Base-by-base conservation (phyloP, 2,888 invertebrate genomes). In the Calliopum simillimum region DNA sequence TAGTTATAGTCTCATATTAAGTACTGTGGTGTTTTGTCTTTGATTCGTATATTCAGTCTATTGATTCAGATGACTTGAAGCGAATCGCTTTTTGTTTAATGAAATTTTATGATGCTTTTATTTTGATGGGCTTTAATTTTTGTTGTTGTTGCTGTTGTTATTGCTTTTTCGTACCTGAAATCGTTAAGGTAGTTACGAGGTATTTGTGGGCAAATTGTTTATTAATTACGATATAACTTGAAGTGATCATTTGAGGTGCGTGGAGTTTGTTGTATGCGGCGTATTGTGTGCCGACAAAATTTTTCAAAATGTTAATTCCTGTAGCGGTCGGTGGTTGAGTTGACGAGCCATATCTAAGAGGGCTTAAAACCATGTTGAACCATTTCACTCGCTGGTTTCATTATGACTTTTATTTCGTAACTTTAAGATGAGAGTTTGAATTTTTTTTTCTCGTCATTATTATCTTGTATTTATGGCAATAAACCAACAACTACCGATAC, bases 151-250 rank as follows among this genome's bases (percentile, higher is more conserved):
- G 19, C n/a, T 59, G 59, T 41, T 25, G 41, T 33, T 33, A 8
- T 33, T 33, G 33, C 33, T 33, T 33, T 33, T 33, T 8, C 8
- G 33, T 16, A 53, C 64, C 14, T 19, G 6, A 19, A 33, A 5
- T 51, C 41, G 64, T 49, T 61, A 19, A 53, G 33, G 41, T 64
- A 16, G 11, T 21, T 51, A 21, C 33, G 33, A 33, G 8, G 47
- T 59, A 49, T 47, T 46, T 12, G 49, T 43, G 59, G 47, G 4
- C 46, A 67, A 49, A 67, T 67, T 59, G 41, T 49, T 59, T 67
- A 59, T 59, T 67, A 58, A 67, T 67, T 67, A 67, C 59, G 21
- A 8, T 16, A 12, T 12, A 25, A 64, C 64, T 64, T n/a, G 41
- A 33, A 61, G 61, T 19, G 14, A 33, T 5, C 33, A 6, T 33